Base-by-base conservation (phyloP, 37 sponge, comb jelly and placozoan genomes). In the Halisarca cf. caerulea region DNA sequence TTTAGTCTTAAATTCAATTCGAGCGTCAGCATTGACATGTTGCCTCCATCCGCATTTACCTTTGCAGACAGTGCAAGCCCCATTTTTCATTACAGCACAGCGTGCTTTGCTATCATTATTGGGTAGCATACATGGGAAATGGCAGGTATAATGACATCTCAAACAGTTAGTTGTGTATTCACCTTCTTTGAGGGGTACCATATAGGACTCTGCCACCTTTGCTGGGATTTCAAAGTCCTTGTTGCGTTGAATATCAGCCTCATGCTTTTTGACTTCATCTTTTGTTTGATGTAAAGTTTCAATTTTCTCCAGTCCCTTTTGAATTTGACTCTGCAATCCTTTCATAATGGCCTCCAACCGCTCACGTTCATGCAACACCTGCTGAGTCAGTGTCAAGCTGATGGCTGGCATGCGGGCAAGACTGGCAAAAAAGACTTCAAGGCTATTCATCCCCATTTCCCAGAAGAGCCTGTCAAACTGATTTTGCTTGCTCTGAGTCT, bases 401-500 rank as follows among this genome's bases (percentile, higher is more conserved):
- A 32, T 30, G 6, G 66, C 24, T 2, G 78, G 53, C 30, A 78
- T 66, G 4, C 18, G 14, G 32, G 41, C 21, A 23, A 94, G 68
- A 7, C 64, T 20, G 11, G 20, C 61, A 53, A 94, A 90, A 59
- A 90, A 94, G 1, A 62, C 58, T 5, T 58, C 36, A 51, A 90
- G 79, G 53, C 86, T 86, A 3, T 30, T 51, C 32, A 53, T 42
- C 0, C 91, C 94, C 94, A 94, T 94, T 35, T 88, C 45, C 91
- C 94, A 94, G 53, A 87, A 89, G 82, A 93, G 47, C 28, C 79
- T 58, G 57, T 80, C 66, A 62, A 92, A 89, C 18, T 11, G 6
- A 62, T 47, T 11, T 11, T 47, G 51, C 11, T 47, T 47, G 11
- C 11, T 47, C n/a, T n/a, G n/a, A n/a, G n/a, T n/a, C 51, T 68